A percentile compares a stretch with the other conserved stretches of the same genome.
phyloP scores from a whole-genome alignment of 2,113 vertebrate genomes.

The Coryphaenoides rupestris region DNA sequence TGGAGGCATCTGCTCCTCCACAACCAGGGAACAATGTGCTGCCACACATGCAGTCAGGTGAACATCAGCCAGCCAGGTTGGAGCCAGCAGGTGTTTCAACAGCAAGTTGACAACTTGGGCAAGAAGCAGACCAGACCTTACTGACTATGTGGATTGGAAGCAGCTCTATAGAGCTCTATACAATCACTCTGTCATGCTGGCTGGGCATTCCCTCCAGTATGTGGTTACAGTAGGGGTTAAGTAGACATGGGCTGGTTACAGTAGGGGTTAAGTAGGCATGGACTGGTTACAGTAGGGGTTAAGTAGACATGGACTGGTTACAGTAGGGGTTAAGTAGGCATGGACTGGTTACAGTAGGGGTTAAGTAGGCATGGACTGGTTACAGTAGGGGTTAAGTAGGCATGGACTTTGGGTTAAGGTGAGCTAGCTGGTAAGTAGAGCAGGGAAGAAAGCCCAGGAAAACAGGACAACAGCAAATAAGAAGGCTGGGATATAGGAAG shows the following conservation, averaged over 20 bases:
- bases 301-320: too few relatives aligned
- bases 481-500: too few relatives aligned
- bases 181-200: slow-evolving; percentile 65
- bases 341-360: too few relatives aligned
- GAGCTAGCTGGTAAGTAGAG: too few relatives aligned
- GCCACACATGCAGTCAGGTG: slow-evolving; percentile 67
- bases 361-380: too few relatives aligned
- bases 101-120: slow-evolving; percentile 22
- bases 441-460: too few relatives aligned
- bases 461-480: too few relatives aligned
- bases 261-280: slow-evolving; percentile 8
- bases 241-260: slow-evolving; percentile 9
- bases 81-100: slow-evolving; percentile 16
- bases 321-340: too few relatives aligned
- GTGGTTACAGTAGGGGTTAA: slow-evolving; percentile 44
- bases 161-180: too few relatives aligned
- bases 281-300: too few relatives aligned
- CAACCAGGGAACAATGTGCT: slow-evolving; percentile 50
- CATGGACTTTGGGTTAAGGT: too few relatives aligned
- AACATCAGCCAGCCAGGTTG: slow-evolving; percentile 38
- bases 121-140: slow-evolving; percentile 40
- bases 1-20: slow-evolving; percentile 55
- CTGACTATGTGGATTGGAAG: slow-evolving; percentile 48
- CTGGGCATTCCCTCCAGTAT: slow-evolving; percentile 43
- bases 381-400: too few relatives aligned